phyloP scores from a whole-genome alignment of 2,888 invertebrate species.

The Plebejus argus region DNA sequence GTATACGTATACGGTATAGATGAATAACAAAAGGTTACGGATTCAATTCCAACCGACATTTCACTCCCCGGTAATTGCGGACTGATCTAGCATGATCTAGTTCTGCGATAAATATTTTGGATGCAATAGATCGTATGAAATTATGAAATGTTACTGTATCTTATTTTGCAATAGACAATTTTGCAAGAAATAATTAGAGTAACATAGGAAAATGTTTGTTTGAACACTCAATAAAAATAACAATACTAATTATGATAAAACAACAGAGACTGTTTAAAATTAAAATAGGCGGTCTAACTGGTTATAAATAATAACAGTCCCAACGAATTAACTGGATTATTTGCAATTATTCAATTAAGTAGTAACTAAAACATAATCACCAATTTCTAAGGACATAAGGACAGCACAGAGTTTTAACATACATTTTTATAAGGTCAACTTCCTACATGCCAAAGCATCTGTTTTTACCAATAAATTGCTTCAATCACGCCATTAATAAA shows the following conservation, averaged over 20 bases:
- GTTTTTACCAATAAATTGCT: neutral
- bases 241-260: too few species aligned
- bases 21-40: slow-evolving; percentile 4
- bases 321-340: neutral
- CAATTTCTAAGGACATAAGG: too few species aligned
- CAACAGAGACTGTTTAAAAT: too few species aligned
- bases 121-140: neutral
- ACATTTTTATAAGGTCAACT: neutral
- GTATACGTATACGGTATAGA: neutral
- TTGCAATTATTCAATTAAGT: neutral
- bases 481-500: neutral
- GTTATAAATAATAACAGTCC: too few species aligned
- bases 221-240: too few species aligned
- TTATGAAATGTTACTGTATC: neutral
- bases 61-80: neutral
- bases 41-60: neutral
- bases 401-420: neutral
- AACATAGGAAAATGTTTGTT: too few species aligned
- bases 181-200: too few species aligned
- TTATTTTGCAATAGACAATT: neutral
- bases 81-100: neutral
- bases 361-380: too few species aligned
- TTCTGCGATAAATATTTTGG: neutral
- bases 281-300: too few species aligned
- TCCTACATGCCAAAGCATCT: neutral